A percentile compares a stretch with the other conserved stretches of the same genome.
These are phyloP conservation scores for Acrobasis repandana DNA, from an alignment of 2,888 invertebrate genomes.

Conservation along the genomic window DNA sequence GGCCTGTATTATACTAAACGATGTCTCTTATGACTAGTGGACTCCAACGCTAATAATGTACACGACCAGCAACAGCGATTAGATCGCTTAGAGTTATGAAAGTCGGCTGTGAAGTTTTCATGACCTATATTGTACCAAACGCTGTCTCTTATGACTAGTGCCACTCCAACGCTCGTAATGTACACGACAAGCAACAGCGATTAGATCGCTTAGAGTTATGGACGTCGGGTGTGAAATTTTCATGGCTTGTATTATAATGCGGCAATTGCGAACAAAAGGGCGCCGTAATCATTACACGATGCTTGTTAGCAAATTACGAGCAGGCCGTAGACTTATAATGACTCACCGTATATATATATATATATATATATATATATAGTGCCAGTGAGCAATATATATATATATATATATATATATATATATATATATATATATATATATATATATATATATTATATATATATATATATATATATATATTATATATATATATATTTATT, in stretches of 20 bases:
- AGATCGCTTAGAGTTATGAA: conserved; percentile 36
- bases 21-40: no score
- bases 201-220: conserved; percentile 26
- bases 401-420: no score
- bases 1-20: conserved; percentile 1
- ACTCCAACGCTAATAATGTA: no score
- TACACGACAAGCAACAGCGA: conserved; percentile 35
- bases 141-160: conserved; percentile 18
- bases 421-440: no score
- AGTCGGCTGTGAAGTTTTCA: conserved; percentile 28
- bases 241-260: conserved; percentile 11
- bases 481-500: no score
- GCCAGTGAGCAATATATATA: no score
- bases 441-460: no score
- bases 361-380: no score
- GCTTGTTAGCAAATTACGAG: conserved; percentile 16
- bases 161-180: conserved; percentile 24
- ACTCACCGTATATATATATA: no score
- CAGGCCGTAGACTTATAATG: neutral
- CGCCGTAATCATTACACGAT: conserved; percentile 11
- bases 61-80: no score
- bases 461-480: no score
- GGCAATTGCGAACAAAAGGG: conserved; percentile 11
- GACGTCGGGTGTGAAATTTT: conserved; percentile 24
- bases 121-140: conserved; percentile 22